phyloP scores from a whole-genome alignment of 1,140 invertebrate species.

The Ruditapes philippinarum region DNA sequence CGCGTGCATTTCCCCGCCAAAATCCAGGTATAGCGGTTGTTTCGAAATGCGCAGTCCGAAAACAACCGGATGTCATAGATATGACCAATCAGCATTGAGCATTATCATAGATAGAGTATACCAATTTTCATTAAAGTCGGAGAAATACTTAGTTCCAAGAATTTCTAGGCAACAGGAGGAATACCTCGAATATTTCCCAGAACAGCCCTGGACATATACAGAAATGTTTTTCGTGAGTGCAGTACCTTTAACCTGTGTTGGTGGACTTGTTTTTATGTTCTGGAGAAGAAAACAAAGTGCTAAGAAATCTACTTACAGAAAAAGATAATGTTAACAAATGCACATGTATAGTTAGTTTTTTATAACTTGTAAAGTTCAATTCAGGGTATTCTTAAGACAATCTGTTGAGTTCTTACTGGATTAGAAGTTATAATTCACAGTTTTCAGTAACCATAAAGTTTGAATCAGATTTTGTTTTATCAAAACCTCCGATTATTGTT shows the following conservation, averaged over 20 bases:
- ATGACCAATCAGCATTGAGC: constrained; percentile 81
- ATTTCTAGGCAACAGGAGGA: constrained; percentile 38
- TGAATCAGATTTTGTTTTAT: too few species aligned
- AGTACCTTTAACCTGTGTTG: constrained; percentile 55
- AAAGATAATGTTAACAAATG: constrained; percentile 40
- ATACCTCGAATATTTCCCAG: constrained; percentile 69
- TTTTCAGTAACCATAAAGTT: too few species aligned
- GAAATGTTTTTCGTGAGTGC: constrained; percentile 65
- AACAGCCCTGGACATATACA: constrained; percentile 72
- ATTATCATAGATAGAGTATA: constrained; percentile 79
- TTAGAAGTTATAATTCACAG: too few species aligned
- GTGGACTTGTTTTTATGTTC: constrained; percentile 57
- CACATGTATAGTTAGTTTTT: not conserved
- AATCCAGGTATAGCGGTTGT: constrained; percentile 75
- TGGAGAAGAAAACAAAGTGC: constrained; percentile 15
- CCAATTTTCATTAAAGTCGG: constrained; percentile 71
- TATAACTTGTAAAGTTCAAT: not conserved
- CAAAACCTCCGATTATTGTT: too few species aligned
- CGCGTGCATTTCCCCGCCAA: constrained; percentile 78
- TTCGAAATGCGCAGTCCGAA: constrained; percentile 79
- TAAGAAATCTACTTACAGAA: constrained; percentile 31
- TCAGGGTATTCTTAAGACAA: too few species aligned
- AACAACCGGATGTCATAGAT: constrained; percentile 82
- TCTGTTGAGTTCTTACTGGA: too few species aligned
- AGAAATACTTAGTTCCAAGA: constrained; percentile 70